A percentile compares a stretch with the other conserved stretches of the same genome.
Conservation (phyloP, 2,113 vertebrate genomes). For the Tachysurus fulvidraco region DNA sequence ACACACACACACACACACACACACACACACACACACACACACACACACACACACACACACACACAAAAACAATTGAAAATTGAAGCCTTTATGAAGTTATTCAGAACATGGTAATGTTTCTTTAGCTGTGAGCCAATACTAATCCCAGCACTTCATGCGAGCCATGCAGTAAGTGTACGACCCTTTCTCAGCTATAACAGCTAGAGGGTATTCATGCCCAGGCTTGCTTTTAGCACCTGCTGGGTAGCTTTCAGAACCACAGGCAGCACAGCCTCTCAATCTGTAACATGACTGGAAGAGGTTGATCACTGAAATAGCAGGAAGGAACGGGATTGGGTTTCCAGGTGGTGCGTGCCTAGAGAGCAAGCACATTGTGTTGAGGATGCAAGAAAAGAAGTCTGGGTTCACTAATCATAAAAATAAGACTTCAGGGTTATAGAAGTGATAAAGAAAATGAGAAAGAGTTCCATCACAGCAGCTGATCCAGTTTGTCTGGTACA, state of each 20-base stretch:
- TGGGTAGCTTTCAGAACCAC: slow-evolving; percentile 22
- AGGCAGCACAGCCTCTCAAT: background rate
- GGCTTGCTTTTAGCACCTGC: slow-evolving; percentile 43
- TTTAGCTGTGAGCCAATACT: slow-evolving; percentile 20
- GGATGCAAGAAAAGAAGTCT: background rate
- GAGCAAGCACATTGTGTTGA: background rate
- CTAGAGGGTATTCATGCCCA: slow-evolving; percentile 32
- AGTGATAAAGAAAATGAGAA: background rate
- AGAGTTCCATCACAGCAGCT: background rate
- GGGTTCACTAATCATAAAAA: background rate
- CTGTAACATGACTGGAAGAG: slow-evolving; percentile 31
- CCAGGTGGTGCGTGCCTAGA: slow-evolving; percentile 12
- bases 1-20: slow-evolving; percentile 33
- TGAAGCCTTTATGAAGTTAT: slow-evolving; percentile 6
- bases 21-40: slow-evolving; percentile 33
- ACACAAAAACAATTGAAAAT: background rate
- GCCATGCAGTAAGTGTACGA: background rate
- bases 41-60: slow-evolving; percentile 33
- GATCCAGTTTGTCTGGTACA: no score
- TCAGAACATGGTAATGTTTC: slow-evolving; percentile 15
- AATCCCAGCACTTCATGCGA: slow-evolving; percentile 13
- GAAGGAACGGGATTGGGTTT: slow-evolving; percentile 28
- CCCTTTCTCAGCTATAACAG: slow-evolving; percentile 11
- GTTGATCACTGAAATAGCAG: slow-evolving; percentile 32
- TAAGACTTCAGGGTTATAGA: background rate